phyloP scores from a whole-genome alignment of 2,113 vertebrate genomes.

The Taxidea taxus region DNA sequence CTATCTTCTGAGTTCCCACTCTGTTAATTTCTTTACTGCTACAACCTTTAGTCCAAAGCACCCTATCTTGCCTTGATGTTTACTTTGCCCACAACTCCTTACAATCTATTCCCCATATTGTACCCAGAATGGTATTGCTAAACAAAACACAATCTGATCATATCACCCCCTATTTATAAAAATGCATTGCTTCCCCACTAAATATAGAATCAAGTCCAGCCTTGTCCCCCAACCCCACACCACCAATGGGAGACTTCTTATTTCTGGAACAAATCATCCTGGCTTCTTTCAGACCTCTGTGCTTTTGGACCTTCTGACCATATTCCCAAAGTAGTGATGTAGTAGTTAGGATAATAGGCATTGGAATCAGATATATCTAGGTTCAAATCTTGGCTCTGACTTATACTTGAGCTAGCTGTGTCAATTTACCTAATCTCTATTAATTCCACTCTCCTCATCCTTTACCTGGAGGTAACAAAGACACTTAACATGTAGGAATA shows the following conservation, averaged over 20 bases:
- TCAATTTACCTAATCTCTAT: neutral
- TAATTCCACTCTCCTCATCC: neutral
- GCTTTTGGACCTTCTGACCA: neutral
- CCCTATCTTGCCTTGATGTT: neutral
- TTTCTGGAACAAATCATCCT: neutral
- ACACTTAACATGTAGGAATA: neutral
- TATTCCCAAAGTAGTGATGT: neutral
- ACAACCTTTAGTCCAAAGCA: neutral
- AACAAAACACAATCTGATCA: neutral
- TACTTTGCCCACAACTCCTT: neutral
- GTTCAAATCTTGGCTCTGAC: neutral
- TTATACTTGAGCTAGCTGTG: neutral
- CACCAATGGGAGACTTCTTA: neutral
- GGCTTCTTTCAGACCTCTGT: neutral
- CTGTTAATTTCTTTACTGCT: neutral
- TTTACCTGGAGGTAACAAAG: neutral
- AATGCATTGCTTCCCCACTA: neutral
- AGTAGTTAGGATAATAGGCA: neutral
- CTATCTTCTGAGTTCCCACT: neutral
- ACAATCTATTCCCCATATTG: neutral
- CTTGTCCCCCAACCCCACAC: neutral
- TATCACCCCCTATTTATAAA: neutral
- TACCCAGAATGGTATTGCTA: neutral
- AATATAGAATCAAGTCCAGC: neutral
- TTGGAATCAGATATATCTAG: neutral